Conservation (phyloP, 2,888 invertebrate species). For the Campopleginae sp. region DNA sequence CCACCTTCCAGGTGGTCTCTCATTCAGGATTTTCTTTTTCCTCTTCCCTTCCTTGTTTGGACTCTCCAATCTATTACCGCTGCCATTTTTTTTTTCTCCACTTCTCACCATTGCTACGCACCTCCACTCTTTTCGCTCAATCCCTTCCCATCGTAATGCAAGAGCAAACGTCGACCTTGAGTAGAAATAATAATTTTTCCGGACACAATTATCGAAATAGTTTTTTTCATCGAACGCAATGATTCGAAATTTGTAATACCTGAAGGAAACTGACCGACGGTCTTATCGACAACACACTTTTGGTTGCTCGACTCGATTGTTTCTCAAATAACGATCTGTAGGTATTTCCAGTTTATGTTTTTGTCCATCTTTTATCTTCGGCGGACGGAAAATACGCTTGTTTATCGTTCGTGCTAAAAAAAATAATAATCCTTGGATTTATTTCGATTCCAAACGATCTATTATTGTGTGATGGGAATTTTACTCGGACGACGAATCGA, state of each 20-base stretch:
- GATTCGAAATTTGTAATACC: too few relatives aligned
- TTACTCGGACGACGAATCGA: background rate
- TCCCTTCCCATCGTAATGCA: background rate
- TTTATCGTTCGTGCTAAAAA: background rate
- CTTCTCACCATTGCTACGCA: background rate
- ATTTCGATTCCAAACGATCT: background rate
- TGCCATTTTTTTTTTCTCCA: background rate
- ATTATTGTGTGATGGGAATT: background rate
- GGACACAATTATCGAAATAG: too few relatives aligned
- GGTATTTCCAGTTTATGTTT: background rate
- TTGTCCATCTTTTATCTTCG: background rate
- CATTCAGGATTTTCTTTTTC: conserved; percentile 49
- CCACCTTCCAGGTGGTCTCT: conserved; percentile 68
- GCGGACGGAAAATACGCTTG: background rate
- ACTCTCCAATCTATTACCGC: conserved; percentile 33
- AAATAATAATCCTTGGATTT: background rate
- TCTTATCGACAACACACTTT: too few relatives aligned
- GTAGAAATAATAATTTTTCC: too few relatives aligned
- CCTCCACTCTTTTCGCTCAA: background rate
- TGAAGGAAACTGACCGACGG: too few relatives aligned
- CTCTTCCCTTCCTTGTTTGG: conserved; percentile 28
- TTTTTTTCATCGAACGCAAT: too few relatives aligned
- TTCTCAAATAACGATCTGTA: too few relatives aligned
- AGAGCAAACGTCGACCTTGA: background rate
- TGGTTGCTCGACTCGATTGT: too few relatives aligned